Percentiles rank a stretch among this genome's conserved stretches.
Conservation (phyloP, 2,797 vertebrate species). For the Neosilurus hyrtlii region DNA sequence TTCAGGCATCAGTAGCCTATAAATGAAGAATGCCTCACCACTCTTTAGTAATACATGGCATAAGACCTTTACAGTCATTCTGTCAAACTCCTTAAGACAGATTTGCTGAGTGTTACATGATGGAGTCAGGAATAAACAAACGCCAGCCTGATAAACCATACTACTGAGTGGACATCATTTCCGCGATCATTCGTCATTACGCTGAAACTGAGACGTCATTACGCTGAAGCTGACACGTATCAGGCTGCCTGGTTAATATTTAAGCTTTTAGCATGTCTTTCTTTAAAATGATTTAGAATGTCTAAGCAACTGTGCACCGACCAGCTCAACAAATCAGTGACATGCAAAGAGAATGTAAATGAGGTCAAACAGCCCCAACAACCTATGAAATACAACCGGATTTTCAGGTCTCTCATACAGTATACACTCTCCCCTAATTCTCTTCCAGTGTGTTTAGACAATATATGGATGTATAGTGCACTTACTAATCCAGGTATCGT, state of each 20-base stretch:
- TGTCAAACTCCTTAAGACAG: slow-evolving; percentile 45
- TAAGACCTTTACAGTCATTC: slow-evolving; percentile 41
- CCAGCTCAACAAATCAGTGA: background rate
- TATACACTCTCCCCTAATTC: background rate
- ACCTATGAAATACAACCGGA: background rate
- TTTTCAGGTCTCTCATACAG: background rate
- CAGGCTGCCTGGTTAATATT: background rate
- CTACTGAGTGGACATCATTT: slow-evolving; percentile 38
- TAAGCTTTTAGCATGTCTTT: background rate
- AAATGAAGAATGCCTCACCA: slow-evolving; percentile 49
- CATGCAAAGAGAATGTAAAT: background rate
- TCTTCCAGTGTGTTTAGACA: background rate
- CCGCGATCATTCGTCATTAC: slow-evolving; percentile 66
- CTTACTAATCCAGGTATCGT: slow-evolving; percentile 72
- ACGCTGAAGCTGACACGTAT: slow-evolving; percentile 45
- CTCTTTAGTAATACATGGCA: slow-evolving; percentile 48
- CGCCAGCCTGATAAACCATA: slow-evolving; percentile 36
- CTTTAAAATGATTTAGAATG: background rate
- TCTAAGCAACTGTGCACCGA: background rate
- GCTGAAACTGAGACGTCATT: slow-evolving; percentile 45
- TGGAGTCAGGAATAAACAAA: slow-evolving; percentile 24
- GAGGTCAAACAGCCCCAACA: too few species aligned
- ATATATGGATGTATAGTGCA: background rate
- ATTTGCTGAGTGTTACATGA: slow-evolving; percentile 64
- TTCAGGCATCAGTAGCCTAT: slow-evolving; percentile 26